phyloP scores from a whole-genome alignment of 2,113 vertebrate species.

The human region DNA sequence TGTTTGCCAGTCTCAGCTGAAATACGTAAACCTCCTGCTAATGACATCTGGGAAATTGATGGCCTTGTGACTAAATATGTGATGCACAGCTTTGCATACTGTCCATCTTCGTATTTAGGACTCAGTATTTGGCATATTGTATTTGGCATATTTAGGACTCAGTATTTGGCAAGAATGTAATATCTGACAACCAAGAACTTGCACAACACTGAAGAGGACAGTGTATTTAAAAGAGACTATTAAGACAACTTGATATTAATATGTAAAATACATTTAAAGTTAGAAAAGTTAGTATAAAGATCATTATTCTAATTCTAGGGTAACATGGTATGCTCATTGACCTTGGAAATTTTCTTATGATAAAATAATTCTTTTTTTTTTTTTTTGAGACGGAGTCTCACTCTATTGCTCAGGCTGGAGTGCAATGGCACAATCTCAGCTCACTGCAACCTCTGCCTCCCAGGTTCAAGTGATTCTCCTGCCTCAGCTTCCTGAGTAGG shows the following conservation, averaged over 20 bases:
- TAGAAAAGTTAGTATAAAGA: not conserved
- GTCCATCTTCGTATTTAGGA: not conserved
- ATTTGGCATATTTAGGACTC: not conserved
- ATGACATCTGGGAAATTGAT: not conserved
- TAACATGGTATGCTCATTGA: not conserved
- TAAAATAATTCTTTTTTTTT: not conserved
- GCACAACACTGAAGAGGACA: not conserved
- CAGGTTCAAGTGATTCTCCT: not conserved
- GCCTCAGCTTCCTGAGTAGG: no score
- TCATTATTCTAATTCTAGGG: not conserved
- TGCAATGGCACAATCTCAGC: no score
- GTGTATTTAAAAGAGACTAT: not conserved
- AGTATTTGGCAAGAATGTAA: not conserved
- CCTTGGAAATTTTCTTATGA: not conserved
- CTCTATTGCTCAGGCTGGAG: not conserved
- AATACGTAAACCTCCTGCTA: not conserved
- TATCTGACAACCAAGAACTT: not conserved
- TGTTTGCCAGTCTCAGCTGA: conserved; percentile 41
- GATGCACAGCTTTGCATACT: not conserved
- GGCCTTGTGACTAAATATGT: not conserved
- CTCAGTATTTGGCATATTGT: not conserved
- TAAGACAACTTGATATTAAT: not conserved
- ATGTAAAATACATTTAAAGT: not conserved
- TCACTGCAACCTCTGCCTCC: not conserved
- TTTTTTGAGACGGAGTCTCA: not conserved